Evolutionary conservation across 92 coral and sea anemone species (phyloP), one percentile per base, ranked within the genome.

Genomic region (Epizoanthus ramosus): DNA sequence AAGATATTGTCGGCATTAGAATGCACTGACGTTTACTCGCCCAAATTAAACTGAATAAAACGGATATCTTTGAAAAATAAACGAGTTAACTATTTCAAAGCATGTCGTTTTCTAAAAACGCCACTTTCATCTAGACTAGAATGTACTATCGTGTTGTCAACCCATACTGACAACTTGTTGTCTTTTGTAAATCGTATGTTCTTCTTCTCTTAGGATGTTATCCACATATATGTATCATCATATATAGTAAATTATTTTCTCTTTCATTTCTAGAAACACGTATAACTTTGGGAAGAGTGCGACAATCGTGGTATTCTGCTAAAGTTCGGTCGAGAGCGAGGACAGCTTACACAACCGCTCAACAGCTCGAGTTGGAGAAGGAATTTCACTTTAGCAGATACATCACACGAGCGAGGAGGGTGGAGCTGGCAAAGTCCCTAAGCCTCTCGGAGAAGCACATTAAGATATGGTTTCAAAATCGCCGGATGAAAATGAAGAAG

Each of bases 371-470:
- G 23, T 35, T 93, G 68, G 97, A 93, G 63, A 93, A 93, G 63
- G 97, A 93, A 67, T 93, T 93, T 71, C 89, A 91, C 37, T 93
- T 92, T 72, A 86, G 92, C 63, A 79, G 94, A 53, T 93, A 93
- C 85, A 92, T 93, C 19, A 93, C 94, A 63, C 56, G 94, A 66
- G 89, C 92, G 14, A 87, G 97, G 45, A 80, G 97, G 28, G 63
- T 87, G 25, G 97, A 93, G 63, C 89, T 93, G 57, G 94, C 97
- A 23, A 87, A 85, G 54, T 85, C 88, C 8, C 85, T 93, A 35
- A 90, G 85, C 71, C 94, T 93, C 60, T 93, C 97, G 7, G 97
- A 93, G 79, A 93, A 93, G 61, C 97, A 93, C 80, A 85, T 93
- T 37, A 93, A 88, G 84, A 87, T 93, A 43, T 93, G 97, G 97